Evolutionary conservation across 2,797 vertebrate species (phyloP), one percentile per base, ranked within the genome.

Genomic region (Notolabrus celidotus): DNA sequence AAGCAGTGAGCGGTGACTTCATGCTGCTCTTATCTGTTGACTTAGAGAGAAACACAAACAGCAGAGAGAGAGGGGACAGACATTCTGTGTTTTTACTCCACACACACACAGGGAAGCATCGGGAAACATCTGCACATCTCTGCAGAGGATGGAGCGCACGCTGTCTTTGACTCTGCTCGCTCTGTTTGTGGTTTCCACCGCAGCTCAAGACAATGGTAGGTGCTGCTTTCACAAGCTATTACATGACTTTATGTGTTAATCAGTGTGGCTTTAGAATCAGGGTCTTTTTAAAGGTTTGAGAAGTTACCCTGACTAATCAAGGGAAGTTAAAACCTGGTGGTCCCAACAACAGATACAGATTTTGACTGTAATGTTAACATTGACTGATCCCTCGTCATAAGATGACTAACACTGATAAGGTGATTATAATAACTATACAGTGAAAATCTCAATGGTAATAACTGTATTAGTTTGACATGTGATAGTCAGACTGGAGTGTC

Each of bases 11-110:
- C 3, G 15, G 56, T 71, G 53, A 65, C 82, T 62, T 72, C 60
- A 68, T 20, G 22, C 59, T 41, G 22, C 12, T 73, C 61, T 82
- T 75, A 81, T 88, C 86, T 85, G 75, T 89, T 86, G 71, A 67
- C 76, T 55, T 25, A 71, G 12, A 51, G 52, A 79, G 58, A 45
- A 82, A 79, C 61, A 65, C 74, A 82, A 84, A 80, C 78, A 83
- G 41, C 58, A 62, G 61, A 17, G 29, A 50, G 16, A 23, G 22
- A 20, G n/a, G 3, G 36, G 20, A 33, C 41, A 45, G 54, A 61
- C 23, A 29, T 46, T 79, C 15, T 17, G 15, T 33, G 15, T 67
- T 36, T 68, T 23, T 63, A 61, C 33, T n/a, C 59, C 15, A 62
- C 33, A 51, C 22, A 29, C 25, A 20, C 16, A n/a, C n/a, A n/a